Evolutionary conservation across 2,888 invertebrate species (phyloP).

Genomic region (Odontothrips loti): DNA sequence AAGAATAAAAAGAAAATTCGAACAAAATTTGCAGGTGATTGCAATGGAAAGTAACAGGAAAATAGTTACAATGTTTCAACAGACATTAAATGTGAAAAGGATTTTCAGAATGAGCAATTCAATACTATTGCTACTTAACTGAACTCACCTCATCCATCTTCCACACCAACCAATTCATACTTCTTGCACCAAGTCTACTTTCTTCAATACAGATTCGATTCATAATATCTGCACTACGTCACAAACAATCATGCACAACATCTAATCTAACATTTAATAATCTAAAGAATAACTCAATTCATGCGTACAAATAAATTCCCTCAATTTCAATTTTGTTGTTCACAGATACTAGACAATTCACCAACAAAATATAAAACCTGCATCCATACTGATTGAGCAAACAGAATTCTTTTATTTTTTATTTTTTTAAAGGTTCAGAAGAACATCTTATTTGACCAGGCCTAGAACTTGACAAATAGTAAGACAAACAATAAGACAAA

Average conservation of each 20-base stretch:
- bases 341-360: too few relatives aligned
- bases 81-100: background rate
- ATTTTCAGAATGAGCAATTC: background rate
- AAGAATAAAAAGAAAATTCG: background rate
- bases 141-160: background rate
- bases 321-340: too few relatives aligned
- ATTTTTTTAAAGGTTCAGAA: too few relatives aligned
- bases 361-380: too few relatives aligned
- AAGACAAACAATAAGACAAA: too few relatives aligned
- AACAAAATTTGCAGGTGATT: background rate
- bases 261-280: background rate
- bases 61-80: background rate
- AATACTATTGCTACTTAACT: background rate
- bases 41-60: background rate
- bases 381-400: too few relatives aligned
- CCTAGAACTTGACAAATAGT: too few relatives aligned
- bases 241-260: background rate
- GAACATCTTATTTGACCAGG: too few relatives aligned
- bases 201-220: background rate
- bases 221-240: background rate
- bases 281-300: too few relatives aligned
- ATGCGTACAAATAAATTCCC: too few relatives aligned
- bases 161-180: constrained; percentile 16
- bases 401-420: too few relatives aligned
- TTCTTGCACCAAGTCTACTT: background rate